A percentile compares a stretch with the other conserved stretches of the same genome.
Evolutionary conservation across 2,113 vertebrate genomes (phyloP).

Genomic region (Serinus canaria): DNA sequence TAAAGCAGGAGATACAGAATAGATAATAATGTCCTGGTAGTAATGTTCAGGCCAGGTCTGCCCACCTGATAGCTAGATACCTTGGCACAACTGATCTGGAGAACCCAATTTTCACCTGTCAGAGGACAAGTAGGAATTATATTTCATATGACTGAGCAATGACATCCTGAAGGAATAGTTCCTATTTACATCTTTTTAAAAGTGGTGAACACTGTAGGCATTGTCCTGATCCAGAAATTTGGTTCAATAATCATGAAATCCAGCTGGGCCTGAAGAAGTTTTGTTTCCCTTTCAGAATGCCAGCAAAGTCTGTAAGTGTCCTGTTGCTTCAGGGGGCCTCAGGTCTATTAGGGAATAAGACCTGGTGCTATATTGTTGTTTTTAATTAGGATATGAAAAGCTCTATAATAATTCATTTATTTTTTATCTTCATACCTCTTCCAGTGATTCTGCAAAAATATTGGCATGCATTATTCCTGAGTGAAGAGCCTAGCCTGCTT

Average conservation of each 20-base stretch:
- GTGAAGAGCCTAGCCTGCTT: background rate
- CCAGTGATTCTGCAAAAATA: background rate
- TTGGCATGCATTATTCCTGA: background rate
- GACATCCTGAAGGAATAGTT: background rate
- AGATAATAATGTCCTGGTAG: background rate
- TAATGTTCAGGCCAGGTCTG: background rate
- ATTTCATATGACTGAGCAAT: background rate
- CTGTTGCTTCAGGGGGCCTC: background rate
- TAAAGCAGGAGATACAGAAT: background rate
- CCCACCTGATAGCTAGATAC: background rate
- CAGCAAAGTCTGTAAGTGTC: background rate
- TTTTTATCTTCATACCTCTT: background rate
- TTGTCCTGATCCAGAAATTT: background rate
- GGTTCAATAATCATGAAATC: background rate
- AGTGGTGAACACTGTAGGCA: background rate
- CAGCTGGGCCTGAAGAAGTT: background rate
- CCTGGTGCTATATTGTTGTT: background rate
- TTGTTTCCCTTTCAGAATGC: background rate
- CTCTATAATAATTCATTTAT: background rate
- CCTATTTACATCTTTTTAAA: background rate
- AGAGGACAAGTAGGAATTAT: background rate
- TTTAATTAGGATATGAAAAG: background rate
- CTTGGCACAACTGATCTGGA: background rate
- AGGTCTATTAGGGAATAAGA: background rate
- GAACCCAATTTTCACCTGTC: background rate